Base-by-base conservation (phyloP, 1,140 invertebrate species). In the Hylaeus anthracinus region DNA sequence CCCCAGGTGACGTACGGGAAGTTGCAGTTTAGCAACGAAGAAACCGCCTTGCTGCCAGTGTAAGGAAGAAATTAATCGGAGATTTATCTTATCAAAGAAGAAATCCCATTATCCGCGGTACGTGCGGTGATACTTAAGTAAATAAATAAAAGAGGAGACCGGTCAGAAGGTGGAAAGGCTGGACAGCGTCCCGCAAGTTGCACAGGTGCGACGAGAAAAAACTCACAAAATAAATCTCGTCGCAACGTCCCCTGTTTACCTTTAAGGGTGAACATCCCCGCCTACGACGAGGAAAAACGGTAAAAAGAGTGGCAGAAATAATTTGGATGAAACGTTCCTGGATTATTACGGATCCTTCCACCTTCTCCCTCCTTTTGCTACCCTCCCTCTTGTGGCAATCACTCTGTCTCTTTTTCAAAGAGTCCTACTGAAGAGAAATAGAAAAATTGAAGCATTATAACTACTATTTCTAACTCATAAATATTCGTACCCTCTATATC, bases 151-250 rank as follows among this genome's bases (percentile, higher is more conserved):
- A 61, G 69, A 48, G 66, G 43, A 65, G n/a, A 4, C 5, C 43
- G 37, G 65, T 51, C 56, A 5, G 10, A 41, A 9, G 48, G 61
- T 9, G 41, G 10, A 48, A 41, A 37, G 48, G 15, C 3, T 26
- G 56, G 71, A 75, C 61, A 66, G 74, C 64, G 48, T 69, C 77
- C 84, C 86, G 85, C 86, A 90, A 86, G 88, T 70, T 85, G 84
- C 72, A 72, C 90, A 92, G 91, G 90, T 92, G 91, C 82, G 83
- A 90, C 83, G 86, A 84, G 8, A 84, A 90, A 91, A 90, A 91
- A 90, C 88, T 89, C 88, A 74, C 88, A 79, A 90, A 89, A 92
- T 92, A 92, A 92, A 92, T 92, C 90, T 90, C 87, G 79, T 75
- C 85, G 80, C 79, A 72, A 66, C 53, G 67, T 61, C 66, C 53